Evolutionary conservation across 2,113 vertebrate species (phyloP), one percentile per base, ranked within the genome.

Genomic region (Hepsetus odoe): DNA sequence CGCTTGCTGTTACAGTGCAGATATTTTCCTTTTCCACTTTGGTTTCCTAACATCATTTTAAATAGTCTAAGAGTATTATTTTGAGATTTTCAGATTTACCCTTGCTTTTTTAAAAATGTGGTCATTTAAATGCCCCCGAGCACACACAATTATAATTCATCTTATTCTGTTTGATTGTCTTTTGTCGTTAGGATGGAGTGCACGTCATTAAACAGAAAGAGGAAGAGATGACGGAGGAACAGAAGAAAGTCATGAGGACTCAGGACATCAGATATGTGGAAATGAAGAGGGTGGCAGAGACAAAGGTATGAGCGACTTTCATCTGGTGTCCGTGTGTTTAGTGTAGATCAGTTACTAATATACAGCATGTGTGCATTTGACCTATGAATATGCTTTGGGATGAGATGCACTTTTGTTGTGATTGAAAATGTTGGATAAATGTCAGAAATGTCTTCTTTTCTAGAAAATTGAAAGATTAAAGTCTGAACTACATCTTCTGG

Each of bases 381-480:
- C 18, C 10, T 55, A 5, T 72, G 9, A n/a, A 8, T 38, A 26
- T 70, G 32, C 12, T 49, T 12, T 24, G 33, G 5, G 26, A 53
- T 20, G 11, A 18, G 49, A n/a, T 26, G 3, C 32, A 1, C 2
- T 12, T 42, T 9, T 22, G 18, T 72, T 30, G 3, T 16, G 7
- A 71, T n/a, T 65, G 67, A 65, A 42, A 26, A 3, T 49, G 11
- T 73, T 44, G 16, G 1, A 2, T 8, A n/a, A 32, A 56, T 42
- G 4, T 35, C 18, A 56, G 42, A 24, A 1, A 9, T 56, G 46
- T 61, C 32, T 32, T 84, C 42, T 20, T 40, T 77, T 74, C 30
- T 88, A 99, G 97, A 99, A 99, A 98, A 98, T 99, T 5, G 97
- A 99, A 89, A 89, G 92, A 74, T 49, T 99, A 82, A 99, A 98